Conservation (phyloP, 2,113 vertebrate genomes). For the Sinocyclocheilus anshuiensis region DNA sequence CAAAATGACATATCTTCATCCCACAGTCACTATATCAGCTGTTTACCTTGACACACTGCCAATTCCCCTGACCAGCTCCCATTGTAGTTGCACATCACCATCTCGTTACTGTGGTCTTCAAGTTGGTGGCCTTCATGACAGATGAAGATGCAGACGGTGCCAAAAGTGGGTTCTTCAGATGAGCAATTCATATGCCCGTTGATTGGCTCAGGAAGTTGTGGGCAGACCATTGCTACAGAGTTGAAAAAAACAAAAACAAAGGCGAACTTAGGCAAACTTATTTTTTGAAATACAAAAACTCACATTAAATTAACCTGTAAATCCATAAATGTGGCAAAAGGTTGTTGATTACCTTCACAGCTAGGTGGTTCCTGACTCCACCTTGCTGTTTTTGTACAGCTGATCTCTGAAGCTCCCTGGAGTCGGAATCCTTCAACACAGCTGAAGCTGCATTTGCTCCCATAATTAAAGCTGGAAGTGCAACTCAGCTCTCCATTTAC, state of each 20-base stretch:
- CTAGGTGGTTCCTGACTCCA: conserved; percentile 73
- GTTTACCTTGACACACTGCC: conserved; percentile 70
- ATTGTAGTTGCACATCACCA: conserved; percentile 60
- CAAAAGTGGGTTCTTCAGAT: conserved; percentile 44
- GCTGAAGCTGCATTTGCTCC: conserved; percentile 75
- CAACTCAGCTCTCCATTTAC: conserved; percentile 71
- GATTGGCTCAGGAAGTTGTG: conserved; percentile 53
- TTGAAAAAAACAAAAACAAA: neutral
- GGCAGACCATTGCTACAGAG: conserved; percentile 65
- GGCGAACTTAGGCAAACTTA: neutral
- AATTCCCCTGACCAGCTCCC: conserved; percentile 71
- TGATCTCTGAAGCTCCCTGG: conserved; percentile 64
- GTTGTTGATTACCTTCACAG: conserved; percentile 74
- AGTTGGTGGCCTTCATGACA: conserved; percentile 63
- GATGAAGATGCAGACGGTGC: conserved; percentile 67
- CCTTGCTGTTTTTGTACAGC: conserved; percentile 69
- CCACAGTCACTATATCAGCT: neutral
- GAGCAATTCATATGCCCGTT: conserved; percentile 68
- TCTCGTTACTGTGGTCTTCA: conserved; percentile 47
- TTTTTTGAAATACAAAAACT: neutral
- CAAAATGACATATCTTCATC: neutral
- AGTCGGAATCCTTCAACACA: conserved; percentile 73
- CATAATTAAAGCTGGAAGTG: conserved; percentile 70
- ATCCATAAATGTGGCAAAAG: neutral
- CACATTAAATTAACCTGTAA: neutral